These are phyloP conservation scores for Emydoidea blandingii DNA, from an alignment of 2,797 vertebrate genomes.

Conservation along the genomic window DNA sequence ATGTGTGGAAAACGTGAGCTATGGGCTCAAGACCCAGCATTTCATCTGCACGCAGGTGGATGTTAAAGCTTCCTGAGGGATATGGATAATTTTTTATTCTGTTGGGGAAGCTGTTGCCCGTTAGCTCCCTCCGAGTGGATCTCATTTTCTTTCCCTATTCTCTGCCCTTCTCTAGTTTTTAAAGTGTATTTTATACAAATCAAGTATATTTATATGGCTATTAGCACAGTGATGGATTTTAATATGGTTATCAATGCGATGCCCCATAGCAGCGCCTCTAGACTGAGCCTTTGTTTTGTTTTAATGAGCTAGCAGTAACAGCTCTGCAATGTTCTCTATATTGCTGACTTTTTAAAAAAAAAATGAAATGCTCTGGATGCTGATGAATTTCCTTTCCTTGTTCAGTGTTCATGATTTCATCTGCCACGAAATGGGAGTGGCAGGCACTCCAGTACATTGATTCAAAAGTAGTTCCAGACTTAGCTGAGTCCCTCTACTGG, in stretches of 20 bases:
- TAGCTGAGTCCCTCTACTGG: not conserved
- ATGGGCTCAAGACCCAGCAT: not conserved
- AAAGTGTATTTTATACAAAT: not conserved
- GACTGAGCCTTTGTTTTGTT: not conserved
- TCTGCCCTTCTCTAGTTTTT: not conserved
- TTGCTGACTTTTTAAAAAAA: not conserved
- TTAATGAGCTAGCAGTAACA: not conserved
- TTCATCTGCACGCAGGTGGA: not conserved
- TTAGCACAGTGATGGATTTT: not conserved
- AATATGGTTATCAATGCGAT: not conserved
- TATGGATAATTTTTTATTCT: not conserved
- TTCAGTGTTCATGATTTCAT: not conserved
- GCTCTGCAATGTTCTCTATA: not conserved
- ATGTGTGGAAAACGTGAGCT: not conserved
- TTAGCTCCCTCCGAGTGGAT: not conserved
- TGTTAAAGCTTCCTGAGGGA: not conserved
- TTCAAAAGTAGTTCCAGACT: not conserved
- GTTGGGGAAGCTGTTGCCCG: not conserved
- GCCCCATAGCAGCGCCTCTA: not conserved
- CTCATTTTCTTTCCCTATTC: not conserved
- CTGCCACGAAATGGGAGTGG: not conserved
- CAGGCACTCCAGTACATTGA: not conserved
- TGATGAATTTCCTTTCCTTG: not conserved
- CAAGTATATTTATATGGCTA: not conserved
- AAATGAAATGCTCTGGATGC: not conserved